These are phyloP conservation scores for Eupithecia subumbrata DNA, from an alignment of 2,888 invertebrate genomes.

Conservation along the genomic window DNA sequence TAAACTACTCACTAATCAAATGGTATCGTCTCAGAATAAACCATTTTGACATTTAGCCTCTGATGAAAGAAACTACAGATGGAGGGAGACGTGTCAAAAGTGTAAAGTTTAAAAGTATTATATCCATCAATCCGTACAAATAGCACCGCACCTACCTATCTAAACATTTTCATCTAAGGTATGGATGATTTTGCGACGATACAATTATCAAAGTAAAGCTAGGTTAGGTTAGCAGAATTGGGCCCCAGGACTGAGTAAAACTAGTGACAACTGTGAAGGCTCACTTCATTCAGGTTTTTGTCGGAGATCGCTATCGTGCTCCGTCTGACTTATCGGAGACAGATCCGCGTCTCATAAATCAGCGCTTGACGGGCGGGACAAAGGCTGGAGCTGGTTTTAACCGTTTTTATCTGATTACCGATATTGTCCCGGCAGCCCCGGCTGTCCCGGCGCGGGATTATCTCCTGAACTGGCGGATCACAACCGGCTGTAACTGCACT, in stretches of 20 bases:
- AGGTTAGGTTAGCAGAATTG: too few species aligned
- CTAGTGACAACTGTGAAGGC: background rate
- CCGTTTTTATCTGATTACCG: conserved; percentile 39
- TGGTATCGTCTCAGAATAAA: too few species aligned
- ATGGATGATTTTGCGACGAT: too few species aligned
- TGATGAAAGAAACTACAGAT: too few species aligned
- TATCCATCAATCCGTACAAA: too few species aligned
- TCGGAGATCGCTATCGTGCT: background rate
- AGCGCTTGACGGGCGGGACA: conserved; percentile 29
- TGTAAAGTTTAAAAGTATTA: too few species aligned
- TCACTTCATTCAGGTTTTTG: background rate
- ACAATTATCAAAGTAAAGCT: too few species aligned
- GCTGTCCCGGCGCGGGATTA: conserved; percentile 23
- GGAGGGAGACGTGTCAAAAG: too few species aligned
- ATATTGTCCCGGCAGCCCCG: conserved; percentile 34
- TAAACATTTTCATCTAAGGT: too few species aligned
- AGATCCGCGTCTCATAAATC: conserved; percentile 30
- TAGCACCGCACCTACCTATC: too few species aligned
- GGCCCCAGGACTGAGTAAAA: background rate
- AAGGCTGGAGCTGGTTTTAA: conserved; percentile 29
- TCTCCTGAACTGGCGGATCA: conserved; percentile 33
- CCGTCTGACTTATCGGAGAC: conserved; percentile 26
- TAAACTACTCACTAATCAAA: too few species aligned
- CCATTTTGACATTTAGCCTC: too few species aligned
- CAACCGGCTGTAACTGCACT: conserved; percentile 28